Conservation (phyloP, 2,888 invertebrate species). For the Nemurella pictetii region DNA sequence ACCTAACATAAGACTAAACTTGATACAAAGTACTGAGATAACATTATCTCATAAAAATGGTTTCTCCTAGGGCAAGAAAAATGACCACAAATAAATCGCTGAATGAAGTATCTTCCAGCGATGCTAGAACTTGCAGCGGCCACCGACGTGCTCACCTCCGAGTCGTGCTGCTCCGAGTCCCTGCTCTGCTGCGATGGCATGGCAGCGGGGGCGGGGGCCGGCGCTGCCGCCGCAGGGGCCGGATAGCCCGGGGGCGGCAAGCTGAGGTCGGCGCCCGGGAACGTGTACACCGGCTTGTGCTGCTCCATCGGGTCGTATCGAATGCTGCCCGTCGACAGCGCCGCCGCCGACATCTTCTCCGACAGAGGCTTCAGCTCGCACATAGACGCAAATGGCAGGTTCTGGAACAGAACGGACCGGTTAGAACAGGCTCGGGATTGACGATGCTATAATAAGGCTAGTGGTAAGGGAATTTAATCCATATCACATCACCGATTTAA, state of each 20-base stretch:
- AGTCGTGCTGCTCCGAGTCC: constrained; percentile 57
- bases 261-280: constrained; percentile 45
- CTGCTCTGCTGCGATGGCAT: constrained; percentile 46
- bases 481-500: no score
- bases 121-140: no score
- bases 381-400: constrained; percentile 66
- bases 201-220: constrained; percentile 45
- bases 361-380: constrained; percentile 61
- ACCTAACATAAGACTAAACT: no score
- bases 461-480: no score
- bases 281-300: constrained; percentile 41
- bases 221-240: constrained; percentile 45
- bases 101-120: no score
- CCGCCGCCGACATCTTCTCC: constrained; percentile 35
- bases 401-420: no score
- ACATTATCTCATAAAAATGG: no score
- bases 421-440: no score
- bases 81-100: no score
- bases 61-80: no score
- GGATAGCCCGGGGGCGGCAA: constrained; percentile 62
- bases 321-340: background rate
- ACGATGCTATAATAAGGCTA: no score
- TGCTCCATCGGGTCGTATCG: constrained; percentile 38
- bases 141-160: constrained; percentile 65
- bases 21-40: no score